A percentile compares a stretch with the other conserved stretches of the same genome.
Evolutionary conservation across 2,888 invertebrate species (phyloP).

Genomic region (Apamea epomidion): DNA sequence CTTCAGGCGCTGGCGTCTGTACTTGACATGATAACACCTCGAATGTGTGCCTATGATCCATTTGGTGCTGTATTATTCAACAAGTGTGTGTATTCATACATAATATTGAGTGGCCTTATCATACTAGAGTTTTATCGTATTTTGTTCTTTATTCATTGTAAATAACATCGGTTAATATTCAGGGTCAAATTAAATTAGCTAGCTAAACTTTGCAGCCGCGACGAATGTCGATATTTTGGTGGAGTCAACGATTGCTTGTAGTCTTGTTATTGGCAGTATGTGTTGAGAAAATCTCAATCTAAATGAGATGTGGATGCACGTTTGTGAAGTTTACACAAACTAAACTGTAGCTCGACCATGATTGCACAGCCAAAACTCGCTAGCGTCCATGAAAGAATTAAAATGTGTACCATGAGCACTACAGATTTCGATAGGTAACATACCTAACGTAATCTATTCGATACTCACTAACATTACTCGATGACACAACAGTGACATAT

Average conservation of each 20-base stretch:
- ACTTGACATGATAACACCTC: conserved; percentile 52
- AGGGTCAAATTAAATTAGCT: background rate
- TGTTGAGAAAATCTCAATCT: background rate
- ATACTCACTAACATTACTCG: too few species aligned
- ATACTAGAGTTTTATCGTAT: conserved; percentile 70
- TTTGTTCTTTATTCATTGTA: conserved; percentile 81
- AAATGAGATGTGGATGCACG: background rate
- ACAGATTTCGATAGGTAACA: too few species aligned
- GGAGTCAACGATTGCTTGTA: background rate
- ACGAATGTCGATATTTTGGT: background rate
- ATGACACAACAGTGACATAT: too few species aligned
- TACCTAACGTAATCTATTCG: too few species aligned
- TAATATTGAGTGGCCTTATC: conserved; percentile 82
- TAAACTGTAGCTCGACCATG: background rate
- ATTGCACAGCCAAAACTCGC: too few species aligned
- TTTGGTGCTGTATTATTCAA: conserved; percentile 77
- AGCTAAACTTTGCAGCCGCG: background rate
- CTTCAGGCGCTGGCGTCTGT: conserved; percentile 24
- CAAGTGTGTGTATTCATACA: conserved; percentile 67
- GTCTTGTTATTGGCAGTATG: background rate
- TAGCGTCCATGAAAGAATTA: too few species aligned
- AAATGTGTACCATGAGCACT: too few species aligned
- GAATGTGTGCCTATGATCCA: conserved; percentile 42
- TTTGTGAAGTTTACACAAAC: background rate
- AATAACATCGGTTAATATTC: conserved; percentile 78